Base-by-base conservation (phyloP, 2,888 invertebrate genomes). In the Agonopterix heracliana region DNA sequence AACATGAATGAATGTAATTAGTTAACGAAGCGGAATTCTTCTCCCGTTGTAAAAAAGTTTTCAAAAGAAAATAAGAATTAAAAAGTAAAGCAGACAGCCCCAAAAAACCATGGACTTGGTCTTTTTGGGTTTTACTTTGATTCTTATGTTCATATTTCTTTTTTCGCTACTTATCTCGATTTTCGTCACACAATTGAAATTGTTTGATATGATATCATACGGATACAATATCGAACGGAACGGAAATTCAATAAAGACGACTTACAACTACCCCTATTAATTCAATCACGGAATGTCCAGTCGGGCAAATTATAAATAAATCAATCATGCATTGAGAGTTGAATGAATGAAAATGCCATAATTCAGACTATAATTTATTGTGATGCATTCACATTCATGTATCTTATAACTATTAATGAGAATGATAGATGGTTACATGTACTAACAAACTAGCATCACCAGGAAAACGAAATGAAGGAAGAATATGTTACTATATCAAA, bases 291-390 rank as follows among this genome's bases (percentile, higher is more conserved):
- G 45, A 48, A 45, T 40, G 34, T 12, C 46, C 26, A 13, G 17
- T 45, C 26, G 42, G 45, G 47, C 52, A 45, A 47, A 41, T 40
- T 36, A 45, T 45, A 43, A 17, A n/a, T 38, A 46, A 26, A 49
- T 49, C 34, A 47, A 49, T 51, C 46, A 52, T 45, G 44, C 52
- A 42, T 12, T n/a, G 34, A 26, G 44, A 46, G 13, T 41, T 11
- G 11, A 47, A 52, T 40, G 45, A 51, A 51, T 52, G 49, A 52
- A 52, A 52, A 49, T 47, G 34, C 52, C n/a, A 42, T 34, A 34
- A 38, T 45, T 34, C 17, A 14, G 41, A 26, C 26, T 17, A 52
- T 44, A 48, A 49, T 46, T 52, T 48, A 46, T 52, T 51, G 26
- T 26, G 26, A 49, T 44, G 5, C 12, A 36, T 38, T 45, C 14